Percentiles rank a stretch among this genome's conserved stretches.
Conservation (phyloP, 2,113 vertebrate species). For the Tenrec ecaudatus region DNA sequence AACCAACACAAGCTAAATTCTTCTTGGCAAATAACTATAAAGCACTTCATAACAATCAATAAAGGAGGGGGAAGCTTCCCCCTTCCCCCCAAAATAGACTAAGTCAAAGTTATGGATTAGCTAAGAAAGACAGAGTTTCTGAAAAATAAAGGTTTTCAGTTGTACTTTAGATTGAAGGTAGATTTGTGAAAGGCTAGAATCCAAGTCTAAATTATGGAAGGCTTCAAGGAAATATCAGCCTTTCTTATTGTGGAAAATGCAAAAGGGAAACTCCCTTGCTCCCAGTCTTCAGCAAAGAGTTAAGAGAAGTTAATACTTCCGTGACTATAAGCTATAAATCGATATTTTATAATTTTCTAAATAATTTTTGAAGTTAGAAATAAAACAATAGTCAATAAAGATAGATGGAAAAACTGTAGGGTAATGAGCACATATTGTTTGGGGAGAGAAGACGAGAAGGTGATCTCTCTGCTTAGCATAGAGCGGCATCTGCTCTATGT, state of each 20-base stretch:
- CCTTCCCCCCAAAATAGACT: not conserved
- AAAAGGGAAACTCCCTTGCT: not conserved
- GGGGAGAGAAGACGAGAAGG: not conserved
- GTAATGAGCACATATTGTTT: not conserved
- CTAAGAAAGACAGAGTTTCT: not conserved
- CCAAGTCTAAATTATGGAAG: not conserved
- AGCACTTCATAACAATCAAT: not conserved
- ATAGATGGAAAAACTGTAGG: not conserved
- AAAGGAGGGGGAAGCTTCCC: not conserved
- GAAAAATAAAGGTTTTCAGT: not conserved
- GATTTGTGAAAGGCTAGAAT: not conserved
- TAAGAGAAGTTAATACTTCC: not conserved
- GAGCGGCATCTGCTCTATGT: too few species aligned
- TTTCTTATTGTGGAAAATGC: not conserved
- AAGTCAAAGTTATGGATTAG: not conserved
- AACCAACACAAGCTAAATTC: not conserved
- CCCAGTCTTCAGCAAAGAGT: conserved; percentile 37
- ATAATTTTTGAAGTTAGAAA: conserved; percentile 19
- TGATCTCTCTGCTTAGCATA: not conserved
- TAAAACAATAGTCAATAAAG: not conserved
- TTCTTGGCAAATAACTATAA: conserved; percentile 48
- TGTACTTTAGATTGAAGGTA: conserved; percentile 21
- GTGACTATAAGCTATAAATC: conserved; percentile 13
- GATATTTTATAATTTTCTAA: conserved; percentile 38
- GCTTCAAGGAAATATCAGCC: conserved; percentile 49